These are phyloP conservation scores for Catharus bicknelli DNA, from an alignment of 2,113 vertebrate genomes.

Conservation along the genomic window DNA sequence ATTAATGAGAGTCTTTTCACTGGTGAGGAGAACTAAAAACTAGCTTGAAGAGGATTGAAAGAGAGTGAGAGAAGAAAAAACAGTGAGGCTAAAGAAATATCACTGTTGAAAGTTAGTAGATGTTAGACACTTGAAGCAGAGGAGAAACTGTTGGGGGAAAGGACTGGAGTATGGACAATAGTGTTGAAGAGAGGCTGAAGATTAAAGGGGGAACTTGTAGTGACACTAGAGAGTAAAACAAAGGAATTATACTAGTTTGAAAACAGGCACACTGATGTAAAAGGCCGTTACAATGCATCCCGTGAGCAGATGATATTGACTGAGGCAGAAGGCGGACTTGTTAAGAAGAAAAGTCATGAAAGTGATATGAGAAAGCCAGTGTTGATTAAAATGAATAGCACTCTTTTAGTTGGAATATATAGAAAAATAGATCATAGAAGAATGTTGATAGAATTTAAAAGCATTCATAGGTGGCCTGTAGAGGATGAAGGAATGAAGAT, in stretches of 20 bases:
- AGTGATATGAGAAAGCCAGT: neutral
- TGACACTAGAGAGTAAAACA: neutral
- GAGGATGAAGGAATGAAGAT: neutral
- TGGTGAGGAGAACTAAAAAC: neutral
- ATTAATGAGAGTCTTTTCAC: neutral
- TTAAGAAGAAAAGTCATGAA: neutral
- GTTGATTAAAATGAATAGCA: neutral
- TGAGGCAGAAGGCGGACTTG: neutral
- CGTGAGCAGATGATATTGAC: neutral
- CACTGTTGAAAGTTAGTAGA: neutral
- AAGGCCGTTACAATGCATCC: neutral
- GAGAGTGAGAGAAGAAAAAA: neutral
- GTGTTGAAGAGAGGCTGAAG: neutral
- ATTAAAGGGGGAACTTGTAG: neutral
- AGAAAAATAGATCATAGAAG: neutral
- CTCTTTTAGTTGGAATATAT: neutral
- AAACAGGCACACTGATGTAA: neutral
- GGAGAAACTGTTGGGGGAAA: neutral
- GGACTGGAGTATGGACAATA: neutral
- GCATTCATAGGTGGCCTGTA: rapidly evolving
- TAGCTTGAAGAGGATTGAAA: neutral
- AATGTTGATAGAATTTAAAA: neutral
- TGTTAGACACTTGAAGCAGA: neutral
- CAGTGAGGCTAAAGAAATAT: neutral
- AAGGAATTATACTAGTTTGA: neutral